phyloP scores from a whole-genome alignment of 2,888 invertebrate species.

The Ecdyonurus torrentis region DNA sequence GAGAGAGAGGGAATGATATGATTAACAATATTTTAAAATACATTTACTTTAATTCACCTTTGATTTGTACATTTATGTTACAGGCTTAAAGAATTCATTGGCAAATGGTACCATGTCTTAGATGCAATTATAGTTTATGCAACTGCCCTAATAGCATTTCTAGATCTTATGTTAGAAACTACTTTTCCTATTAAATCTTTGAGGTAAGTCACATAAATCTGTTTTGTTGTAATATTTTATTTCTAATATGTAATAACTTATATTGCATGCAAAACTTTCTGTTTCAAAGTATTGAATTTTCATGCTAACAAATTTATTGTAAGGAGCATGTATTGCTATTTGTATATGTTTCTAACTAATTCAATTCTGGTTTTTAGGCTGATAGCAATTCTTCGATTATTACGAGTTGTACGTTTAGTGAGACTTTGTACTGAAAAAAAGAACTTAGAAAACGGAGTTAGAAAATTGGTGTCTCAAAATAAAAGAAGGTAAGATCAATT shows the following conservation, averaged over 20 bases:
- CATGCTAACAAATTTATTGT: no score
- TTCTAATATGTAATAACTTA: no score
- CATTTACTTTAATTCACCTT: no score
- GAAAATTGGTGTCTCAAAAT: slow-evolving; percentile 30
- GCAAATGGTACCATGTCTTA: slow-evolving; percentile 24
- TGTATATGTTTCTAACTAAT: not conserved
- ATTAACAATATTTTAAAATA: no score
- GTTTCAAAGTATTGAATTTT: no score
- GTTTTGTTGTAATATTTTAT: not conserved
- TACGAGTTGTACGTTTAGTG: slow-evolving; percentile 24
- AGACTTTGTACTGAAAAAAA: slow-evolving; percentile 25
- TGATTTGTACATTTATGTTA: not conserved
- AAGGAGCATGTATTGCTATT: no score
- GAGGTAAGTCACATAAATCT: slow-evolving; percentile 18
- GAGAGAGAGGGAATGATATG: no score
- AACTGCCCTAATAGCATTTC: slow-evolving; percentile 26
- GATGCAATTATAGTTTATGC: slow-evolving; percentile 27
- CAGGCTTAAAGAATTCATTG: slow-evolving; percentile 20
- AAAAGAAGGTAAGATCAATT: slow-evolving; percentile 28
- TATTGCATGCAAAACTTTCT: no score
- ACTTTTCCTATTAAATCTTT: slow-evolving; percentile 17
- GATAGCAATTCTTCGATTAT: slow-evolving; percentile 22
- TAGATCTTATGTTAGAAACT: slow-evolving; percentile 21
- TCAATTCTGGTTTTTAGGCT: slow-evolving; percentile 17
- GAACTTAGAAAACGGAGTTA: slow-evolving; percentile 24